phyloP scores from a whole-genome alignment of 2,797 vertebrate genomes.

The Acrossocheilus wenchowensis region DNA sequence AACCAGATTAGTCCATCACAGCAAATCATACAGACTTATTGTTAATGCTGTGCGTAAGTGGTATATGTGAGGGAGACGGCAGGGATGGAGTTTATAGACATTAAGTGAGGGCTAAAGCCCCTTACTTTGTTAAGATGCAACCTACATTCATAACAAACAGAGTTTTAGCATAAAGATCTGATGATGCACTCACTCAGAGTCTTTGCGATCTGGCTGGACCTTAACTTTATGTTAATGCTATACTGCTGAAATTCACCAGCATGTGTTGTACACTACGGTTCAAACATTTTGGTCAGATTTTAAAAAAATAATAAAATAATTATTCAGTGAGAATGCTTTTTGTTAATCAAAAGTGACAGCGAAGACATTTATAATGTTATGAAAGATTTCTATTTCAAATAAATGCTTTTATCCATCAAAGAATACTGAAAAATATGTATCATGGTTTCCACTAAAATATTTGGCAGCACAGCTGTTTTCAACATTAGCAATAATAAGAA shows the following conservation, averaged over 20 bases:
- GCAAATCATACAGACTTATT: slow-evolving; percentile 66
- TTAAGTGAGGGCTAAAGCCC: slow-evolving; percentile 65
- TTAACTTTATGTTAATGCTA: slow-evolving; percentile 7
- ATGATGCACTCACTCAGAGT: slow-evolving; percentile 65
- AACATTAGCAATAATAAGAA: not conserved
- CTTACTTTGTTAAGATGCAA: slow-evolving; percentile 49
- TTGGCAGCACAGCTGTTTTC: not conserved
- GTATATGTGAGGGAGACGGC: slow-evolving; percentile 43
- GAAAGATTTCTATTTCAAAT: not conserved
- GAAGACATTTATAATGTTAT: not conserved
- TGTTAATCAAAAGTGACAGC: not conserved
- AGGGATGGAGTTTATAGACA: slow-evolving; percentile 41
- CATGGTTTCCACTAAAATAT: not conserved
- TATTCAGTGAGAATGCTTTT: not conserved
- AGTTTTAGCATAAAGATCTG: slow-evolving; percentile 69
- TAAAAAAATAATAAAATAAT: too few species aligned
- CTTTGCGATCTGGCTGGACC: slow-evolving; percentile 60
- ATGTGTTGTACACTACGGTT: not conserved
- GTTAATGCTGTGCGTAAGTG: slow-evolving; percentile 71
- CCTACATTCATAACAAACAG: slow-evolving; percentile 50
- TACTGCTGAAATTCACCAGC: not conserved
- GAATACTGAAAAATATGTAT: not conserved
- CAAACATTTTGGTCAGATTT: not conserved
- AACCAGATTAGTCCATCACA: slow-evolving; percentile 65
- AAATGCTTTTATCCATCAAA: not conserved